phyloP scores from a whole-genome alignment of 30 jellyfish, hydroid and myxozoan species.

The Turritopsis rubra region DNA sequence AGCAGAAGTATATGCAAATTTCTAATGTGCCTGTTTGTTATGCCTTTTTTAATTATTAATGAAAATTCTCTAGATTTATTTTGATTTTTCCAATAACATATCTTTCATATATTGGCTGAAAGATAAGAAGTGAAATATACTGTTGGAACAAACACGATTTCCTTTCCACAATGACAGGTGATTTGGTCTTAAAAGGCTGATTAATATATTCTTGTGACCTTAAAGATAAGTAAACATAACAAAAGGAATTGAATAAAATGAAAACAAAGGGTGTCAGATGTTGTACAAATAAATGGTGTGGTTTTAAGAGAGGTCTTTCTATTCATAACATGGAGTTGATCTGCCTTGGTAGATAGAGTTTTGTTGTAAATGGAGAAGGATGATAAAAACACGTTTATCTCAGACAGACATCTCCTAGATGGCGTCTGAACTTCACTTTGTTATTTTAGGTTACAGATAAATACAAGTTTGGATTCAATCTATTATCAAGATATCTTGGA shows the following conservation, averaged over 20 bases:
- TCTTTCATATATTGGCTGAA: background rate
- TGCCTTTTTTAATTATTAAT: background rate
- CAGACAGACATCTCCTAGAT: too few relatives aligned
- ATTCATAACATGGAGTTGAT: too few relatives aligned
- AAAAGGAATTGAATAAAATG: background rate
- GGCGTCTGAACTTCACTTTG: background rate
- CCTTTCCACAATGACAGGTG: background rate
- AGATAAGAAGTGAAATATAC: background rate
- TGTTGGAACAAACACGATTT: background rate
- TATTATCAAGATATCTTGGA: too few relatives aligned
- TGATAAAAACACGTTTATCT: too few relatives aligned
- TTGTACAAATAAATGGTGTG: background rate
- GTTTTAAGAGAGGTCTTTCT: background rate
- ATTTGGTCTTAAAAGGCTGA: background rate
- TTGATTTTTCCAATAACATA: background rate
- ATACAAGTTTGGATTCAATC: background rate
- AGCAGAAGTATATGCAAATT: too few relatives aligned
- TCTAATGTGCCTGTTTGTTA: background rate
- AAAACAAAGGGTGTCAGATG: background rate
- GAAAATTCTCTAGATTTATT: too few relatives aligned
- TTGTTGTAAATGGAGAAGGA: too few relatives aligned
- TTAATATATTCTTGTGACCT: background rate
- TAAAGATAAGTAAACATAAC: background rate
- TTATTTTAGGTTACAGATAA: background rate
- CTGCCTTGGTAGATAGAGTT: too few relatives aligned